Percentiles rank a stretch among this genome's conserved stretches.
Conservation (phyloP, 2,797 vertebrate genomes). For the Gambelia wislizenii region DNA sequence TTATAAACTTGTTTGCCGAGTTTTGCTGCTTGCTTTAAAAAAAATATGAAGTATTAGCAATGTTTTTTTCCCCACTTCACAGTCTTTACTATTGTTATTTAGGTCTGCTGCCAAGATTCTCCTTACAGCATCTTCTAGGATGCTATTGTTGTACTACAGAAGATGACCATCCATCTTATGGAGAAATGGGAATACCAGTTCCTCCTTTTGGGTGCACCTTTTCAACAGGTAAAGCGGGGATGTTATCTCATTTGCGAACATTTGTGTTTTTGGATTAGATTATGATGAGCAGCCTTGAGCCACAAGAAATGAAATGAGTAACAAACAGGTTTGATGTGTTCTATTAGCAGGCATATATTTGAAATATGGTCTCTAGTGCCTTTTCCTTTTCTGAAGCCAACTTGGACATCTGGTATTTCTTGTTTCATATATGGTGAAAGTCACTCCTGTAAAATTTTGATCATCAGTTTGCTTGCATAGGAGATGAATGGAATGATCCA, state of each 20-base stretch:
- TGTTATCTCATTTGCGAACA: not conserved
- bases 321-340: not conserved
- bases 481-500: no score
- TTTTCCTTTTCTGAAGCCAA: no score
- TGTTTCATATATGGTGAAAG: no score
- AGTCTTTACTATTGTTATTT: not conserved
- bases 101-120: constrained; percentile 74
- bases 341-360: no score
- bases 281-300: not conserved
- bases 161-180: constrained; percentile 90
- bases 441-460: no score
- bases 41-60: not conserved
- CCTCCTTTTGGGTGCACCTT: constrained; percentile 95
- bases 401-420: no score
- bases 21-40: not conserved
- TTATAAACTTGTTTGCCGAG: not conserved
- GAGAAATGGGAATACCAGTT: constrained; percentile 84
- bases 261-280: not conserved
- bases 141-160: constrained; percentile 83
- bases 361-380: no score
- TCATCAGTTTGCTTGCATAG: no score
- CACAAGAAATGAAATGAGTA: not conserved
- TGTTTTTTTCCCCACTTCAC: not conserved
- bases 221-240: constrained; percentile 84
- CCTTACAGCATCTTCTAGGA: constrained; percentile 86